phyloP scores from a whole-genome alignment of 2,113 vertebrate genomes.

The Brachyhypopomus gauderio region DNA sequence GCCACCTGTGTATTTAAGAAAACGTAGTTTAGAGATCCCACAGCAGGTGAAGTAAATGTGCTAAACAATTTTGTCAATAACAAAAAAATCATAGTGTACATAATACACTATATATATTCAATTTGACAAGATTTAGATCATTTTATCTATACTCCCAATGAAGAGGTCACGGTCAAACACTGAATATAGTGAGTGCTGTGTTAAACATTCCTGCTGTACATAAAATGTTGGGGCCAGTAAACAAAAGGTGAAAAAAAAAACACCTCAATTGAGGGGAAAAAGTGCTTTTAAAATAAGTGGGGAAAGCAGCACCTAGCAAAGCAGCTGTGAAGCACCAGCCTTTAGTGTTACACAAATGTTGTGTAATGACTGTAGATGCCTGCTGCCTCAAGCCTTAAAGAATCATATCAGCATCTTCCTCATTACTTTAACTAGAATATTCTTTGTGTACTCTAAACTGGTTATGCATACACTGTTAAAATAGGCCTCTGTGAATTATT shows the following conservation, averaged over 20 bases:
- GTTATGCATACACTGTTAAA: not conserved
- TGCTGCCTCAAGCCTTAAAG: not conserved
- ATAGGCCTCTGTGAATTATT: not conserved
- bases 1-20: not conserved
- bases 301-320: not conserved
- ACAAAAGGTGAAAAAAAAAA: not conserved
- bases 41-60: not conserved
- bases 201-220: not conserved
- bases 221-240: not conserved
- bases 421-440: not conserved
- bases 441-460: not conserved
- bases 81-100: not conserved
- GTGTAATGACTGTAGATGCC: conserved; percentile 1
- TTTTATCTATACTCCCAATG: too few relatives aligned
- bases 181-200: not conserved
- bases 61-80: not conserved
- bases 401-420: not conserved
- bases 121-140: too few relatives aligned
- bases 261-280: not conserved
- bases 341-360: conserved; percentile 1
- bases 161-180: not conserved
- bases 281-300: not conserved
- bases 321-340: conserved; percentile 10
- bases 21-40: not conserved
- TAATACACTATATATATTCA: too few relatives aligned